Percentiles rank a stretch among this genome's conserved stretches.
Conservation (phyloP, 1,140 invertebrate genomes). For the Piezodorus guildinii region DNA sequence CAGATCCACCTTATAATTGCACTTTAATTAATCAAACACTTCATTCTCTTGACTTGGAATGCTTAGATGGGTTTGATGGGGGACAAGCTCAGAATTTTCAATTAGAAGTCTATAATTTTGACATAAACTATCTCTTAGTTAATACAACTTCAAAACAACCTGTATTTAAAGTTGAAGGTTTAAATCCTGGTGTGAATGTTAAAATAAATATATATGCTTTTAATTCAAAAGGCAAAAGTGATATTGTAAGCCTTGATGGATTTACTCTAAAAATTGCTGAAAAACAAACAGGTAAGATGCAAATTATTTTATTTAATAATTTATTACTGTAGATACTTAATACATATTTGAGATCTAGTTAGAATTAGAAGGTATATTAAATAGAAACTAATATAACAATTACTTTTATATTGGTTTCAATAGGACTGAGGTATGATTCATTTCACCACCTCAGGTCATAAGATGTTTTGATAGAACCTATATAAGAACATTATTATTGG, state of each 20-base stretch:
- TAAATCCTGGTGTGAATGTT: conserved; percentile 55
- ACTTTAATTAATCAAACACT: conserved; percentile 65
- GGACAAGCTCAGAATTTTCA: conserved; percentile 58
- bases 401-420: too few species aligned
- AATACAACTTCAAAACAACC: conserved; percentile 57
- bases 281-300: conserved; percentile 61
- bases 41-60: conserved; percentile 64
- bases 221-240: conserved; percentile 74
- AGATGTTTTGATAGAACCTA: too few species aligned
- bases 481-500: too few species aligned
- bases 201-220: conserved; percentile 63
- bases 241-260: conserved; percentile 46
- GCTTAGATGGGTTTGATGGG: conserved; percentile 68
- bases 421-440: too few species aligned
- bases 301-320: not conserved
- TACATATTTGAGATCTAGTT: too few species aligned
- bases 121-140: conserved; percentile 46
- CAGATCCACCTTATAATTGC: conserved; percentile 68
- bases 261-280: conserved; percentile 62
- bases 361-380: too few species aligned
- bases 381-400: too few species aligned
- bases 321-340: too few species aligned
- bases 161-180: conserved; percentile 50
- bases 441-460: too few species aligned
- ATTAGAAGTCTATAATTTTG: conserved; percentile 59